phyloP scores from a whole-genome alignment of 2,797 vertebrate species.

The Cryptoblepharus egeriae region DNA sequence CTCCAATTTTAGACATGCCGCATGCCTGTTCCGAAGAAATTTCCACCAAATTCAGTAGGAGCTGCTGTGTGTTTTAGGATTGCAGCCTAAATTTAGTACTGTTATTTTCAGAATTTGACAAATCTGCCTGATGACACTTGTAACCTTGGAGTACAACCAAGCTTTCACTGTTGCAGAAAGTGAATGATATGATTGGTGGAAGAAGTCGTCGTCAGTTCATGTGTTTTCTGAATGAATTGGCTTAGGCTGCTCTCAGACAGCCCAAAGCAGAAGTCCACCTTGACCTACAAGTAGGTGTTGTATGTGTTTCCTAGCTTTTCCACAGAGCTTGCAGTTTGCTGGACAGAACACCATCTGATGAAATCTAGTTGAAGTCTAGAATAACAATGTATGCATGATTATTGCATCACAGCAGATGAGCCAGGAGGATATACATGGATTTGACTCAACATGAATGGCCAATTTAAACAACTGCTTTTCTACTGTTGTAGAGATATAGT shows the following conservation, averaged over 20 bases:
- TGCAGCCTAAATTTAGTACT: too few species aligned
- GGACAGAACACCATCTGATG: not conserved
- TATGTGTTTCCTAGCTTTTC: not conserved
- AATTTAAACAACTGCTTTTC: too few species aligned
- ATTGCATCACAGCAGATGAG: too few species aligned
- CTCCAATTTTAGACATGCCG: too few species aligned
- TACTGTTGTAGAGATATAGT: too few species aligned
- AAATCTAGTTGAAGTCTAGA: too few species aligned
- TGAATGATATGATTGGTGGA: not conserved
- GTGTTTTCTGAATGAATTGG: not conserved
- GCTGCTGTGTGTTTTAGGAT: too few species aligned
- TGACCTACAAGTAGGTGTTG: not conserved
- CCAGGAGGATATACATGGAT: too few species aligned
- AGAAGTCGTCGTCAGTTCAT: not conserved
- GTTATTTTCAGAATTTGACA: too few species aligned
- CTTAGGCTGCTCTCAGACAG: not conserved
- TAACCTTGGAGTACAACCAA: not conserved
- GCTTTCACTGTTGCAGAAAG: not conserved
- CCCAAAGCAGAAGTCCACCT: not conserved
- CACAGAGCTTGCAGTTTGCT: not conserved
- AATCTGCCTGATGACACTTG: not conserved
- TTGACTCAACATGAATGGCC: too few species aligned
- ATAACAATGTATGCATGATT: not conserved
- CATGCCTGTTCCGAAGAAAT: too few species aligned
- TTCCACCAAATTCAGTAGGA: too few species aligned